These are phyloP conservation scores for Hypena proboscidalis DNA, from an alignment of 2,888 invertebrate genomes.

Conservation along the genomic window DNA sequence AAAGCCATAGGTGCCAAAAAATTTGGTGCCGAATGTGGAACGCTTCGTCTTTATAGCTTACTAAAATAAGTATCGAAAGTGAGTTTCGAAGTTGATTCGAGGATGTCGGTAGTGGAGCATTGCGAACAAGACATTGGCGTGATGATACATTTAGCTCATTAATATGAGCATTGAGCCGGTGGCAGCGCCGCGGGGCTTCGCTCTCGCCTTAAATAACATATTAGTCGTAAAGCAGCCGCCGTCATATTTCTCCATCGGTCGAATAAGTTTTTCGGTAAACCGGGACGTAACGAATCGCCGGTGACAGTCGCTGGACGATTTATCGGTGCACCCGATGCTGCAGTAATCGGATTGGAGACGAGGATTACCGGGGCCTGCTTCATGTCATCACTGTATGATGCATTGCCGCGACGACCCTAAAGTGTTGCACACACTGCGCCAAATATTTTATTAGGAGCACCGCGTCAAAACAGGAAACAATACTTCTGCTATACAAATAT, in stretches of 20 bases:
- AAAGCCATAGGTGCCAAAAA: too few relatives aligned
- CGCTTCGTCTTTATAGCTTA: conserved; percentile 21
- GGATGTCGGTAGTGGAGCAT: conserved; percentile 8
- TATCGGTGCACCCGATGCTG: conserved; percentile 75
- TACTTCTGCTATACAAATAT: too few relatives aligned
- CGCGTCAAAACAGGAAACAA: too few relatives aligned
- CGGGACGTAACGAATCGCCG: conserved; percentile 78
- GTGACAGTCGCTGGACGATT: conserved; percentile 74
- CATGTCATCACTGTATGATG: conserved; percentile 28
- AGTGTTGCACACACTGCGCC: too few relatives aligned
- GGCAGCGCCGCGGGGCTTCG: conserved; percentile 76
- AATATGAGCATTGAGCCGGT: conserved; percentile 76
- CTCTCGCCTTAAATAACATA: conserved; percentile 75
- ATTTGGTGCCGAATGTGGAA: conserved; percentile 2
- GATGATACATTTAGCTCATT: conserved; percentile 74
- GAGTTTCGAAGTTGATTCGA: conserved; percentile 2
- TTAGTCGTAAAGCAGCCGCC: conserved; percentile 78
- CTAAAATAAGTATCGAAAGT: conserved; percentile 29
- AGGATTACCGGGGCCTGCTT: conserved; percentile 38
- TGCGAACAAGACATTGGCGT: conserved; percentile 70
- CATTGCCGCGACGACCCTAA: too few relatives aligned
- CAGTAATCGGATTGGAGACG: conserved; percentile 75
- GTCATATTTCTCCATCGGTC: conserved; percentile 67
- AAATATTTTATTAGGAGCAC: too few relatives aligned
- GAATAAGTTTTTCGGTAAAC: conserved; percentile 71